Evolutionary conservation across 2,113 vertebrate species (phyloP), one percentile per base, ranked within the genome.

Genomic region (Anolis sagrei): DNA sequence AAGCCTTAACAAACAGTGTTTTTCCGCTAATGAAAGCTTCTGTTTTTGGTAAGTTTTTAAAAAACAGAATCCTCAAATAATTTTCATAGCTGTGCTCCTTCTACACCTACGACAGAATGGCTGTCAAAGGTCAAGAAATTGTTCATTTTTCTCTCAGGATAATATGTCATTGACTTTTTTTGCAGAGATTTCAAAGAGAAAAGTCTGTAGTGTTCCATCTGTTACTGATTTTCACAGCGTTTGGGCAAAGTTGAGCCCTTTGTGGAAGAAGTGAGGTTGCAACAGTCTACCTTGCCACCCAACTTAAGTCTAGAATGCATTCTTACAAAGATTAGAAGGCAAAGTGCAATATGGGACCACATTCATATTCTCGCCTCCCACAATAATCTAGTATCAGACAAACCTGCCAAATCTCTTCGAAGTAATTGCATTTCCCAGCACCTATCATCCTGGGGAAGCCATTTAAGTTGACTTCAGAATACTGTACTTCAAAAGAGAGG

Each of bases 71-170:
- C 72, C 85, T 29, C 44, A 68, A 44, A 5, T 21, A 61, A 66
- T 75, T 49, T 64, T 72, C 1, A 4, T 16, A 77, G 21, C 91
- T 76, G 64, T 29, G 64, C 83, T 51, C 64, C 88, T 87, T 19
- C 0, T 72, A 79, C 85, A 84, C 85, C 44, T 32, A 7, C 19
- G 51, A 58, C 54, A 58, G 81, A 69, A 49, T 36, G 39, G 0
- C 61, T 86, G 64, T 76, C 72, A 64, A 76, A 66, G 25, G 62
- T 27, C 27, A 76, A 39, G 72, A 48, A 48, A 27, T 36, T 25
- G 23, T 25, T 79, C 13, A 25, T 58, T 62, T 74, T 27, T 29
- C 48, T 0, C 2, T 1, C 79, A 54, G 68, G 84, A 51, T 13
- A 19, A 44, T 4, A n/a, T 83, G 1, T 1, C 54, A 58, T 58